These are phyloP conservation scores for Hemithea aestivaria DNA, from an alignment of 2,888 invertebrate species.

Conservation along the genomic window DNA sequence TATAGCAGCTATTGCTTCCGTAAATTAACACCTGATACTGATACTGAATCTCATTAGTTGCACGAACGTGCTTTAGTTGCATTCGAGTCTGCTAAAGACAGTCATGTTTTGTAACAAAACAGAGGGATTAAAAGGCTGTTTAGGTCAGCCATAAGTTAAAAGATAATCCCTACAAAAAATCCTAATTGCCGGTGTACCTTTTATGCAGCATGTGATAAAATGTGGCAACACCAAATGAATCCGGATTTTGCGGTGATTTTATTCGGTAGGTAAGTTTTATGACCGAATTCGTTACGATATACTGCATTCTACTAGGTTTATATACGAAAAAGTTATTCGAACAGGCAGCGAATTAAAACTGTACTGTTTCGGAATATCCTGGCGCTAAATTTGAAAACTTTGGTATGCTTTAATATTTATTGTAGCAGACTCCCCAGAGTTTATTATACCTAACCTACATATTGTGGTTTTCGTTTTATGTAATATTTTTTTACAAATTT, in stretches of 20 bases:
- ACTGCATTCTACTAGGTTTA: too few species aligned
- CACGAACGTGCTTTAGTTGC: constrained; percentile 20
- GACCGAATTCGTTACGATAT: too few species aligned
- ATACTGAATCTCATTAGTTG: constrained; percentile 29
- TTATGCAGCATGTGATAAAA: too few species aligned
- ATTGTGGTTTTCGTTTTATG: too few species aligned
- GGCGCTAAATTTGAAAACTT: background rate
- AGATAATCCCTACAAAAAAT: background rate
- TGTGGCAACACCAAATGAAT: too few species aligned
- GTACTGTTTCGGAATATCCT: too few species aligned
- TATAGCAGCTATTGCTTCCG: constrained; percentile 39
- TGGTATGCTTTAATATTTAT: background rate
- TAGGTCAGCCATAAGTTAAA: background rate
- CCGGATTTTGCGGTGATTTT: background rate
- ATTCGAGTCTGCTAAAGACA: constrained; percentile 21
- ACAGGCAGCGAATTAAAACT: too few species aligned
- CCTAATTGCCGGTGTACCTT: too few species aligned
- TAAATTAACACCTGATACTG: constrained; percentile 39
- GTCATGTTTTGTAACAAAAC: constrained; percentile 15
- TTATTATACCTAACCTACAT: too few species aligned
- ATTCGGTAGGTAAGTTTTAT: background rate
- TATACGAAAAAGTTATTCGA: too few species aligned
- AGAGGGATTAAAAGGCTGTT: too few species aligned
- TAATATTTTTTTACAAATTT: too few species aligned
- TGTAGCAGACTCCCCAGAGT: background rate